Conservation (phyloP, 2,113 vertebrate genomes). For the Ursus arctos region DNA sequence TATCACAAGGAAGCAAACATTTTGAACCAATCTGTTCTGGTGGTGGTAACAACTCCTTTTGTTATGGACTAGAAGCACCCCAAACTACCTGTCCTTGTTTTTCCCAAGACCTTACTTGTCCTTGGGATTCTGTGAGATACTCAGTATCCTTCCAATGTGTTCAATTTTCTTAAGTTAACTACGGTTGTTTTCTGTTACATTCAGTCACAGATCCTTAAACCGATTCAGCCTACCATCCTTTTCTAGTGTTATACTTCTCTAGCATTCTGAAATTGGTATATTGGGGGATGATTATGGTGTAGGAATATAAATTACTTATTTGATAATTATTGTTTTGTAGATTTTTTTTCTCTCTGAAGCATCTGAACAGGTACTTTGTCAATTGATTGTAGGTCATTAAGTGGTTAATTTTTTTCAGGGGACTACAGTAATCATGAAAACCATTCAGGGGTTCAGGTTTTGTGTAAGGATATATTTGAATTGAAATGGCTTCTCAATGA, state of each 20-base stretch:
- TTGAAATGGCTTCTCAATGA: background rate
- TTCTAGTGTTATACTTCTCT: background rate
- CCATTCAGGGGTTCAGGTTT: background rate
- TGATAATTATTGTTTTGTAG: background rate
- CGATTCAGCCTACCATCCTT: background rate
- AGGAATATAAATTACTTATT: slow-evolving; percentile 23
- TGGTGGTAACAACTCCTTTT: background rate
- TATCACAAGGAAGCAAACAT: background rate
- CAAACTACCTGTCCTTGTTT: background rate
- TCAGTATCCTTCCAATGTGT: background rate
- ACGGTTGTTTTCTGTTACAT: background rate
- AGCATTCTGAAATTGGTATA: background rate
- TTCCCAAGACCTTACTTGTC: background rate
- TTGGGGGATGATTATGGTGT: background rate
- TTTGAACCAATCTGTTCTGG: background rate
- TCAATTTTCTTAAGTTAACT: background rate
- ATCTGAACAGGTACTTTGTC: background rate
- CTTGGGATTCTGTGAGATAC: slow-evolving; percentile 3
- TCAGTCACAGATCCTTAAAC: background rate
- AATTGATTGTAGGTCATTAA: background rate
- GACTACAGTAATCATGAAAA: slow-evolving; percentile 27
- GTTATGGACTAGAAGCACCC: background rate
- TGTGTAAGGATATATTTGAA: background rate
- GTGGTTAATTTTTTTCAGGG: slow-evolving; percentile 8
- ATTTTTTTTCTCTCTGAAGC: background rate